Percentiles rank a stretch among this genome's conserved stretches.
These are phyloP conservation scores for Paraescarpia echinospica DNA, from an alignment of 1,140 invertebrate genomes.

Conservation along the genomic window DNA sequence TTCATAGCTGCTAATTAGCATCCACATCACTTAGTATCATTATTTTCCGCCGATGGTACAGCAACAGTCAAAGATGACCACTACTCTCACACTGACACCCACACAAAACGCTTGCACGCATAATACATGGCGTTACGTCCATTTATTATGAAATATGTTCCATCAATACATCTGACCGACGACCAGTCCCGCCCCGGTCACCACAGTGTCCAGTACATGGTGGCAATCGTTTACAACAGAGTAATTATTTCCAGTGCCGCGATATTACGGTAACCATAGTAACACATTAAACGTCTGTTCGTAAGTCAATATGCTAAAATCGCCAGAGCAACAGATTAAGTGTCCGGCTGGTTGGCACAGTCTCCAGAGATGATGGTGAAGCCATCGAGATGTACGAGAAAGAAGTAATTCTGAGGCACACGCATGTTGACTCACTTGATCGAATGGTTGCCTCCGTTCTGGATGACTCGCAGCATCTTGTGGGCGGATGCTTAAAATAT, in stretches of 20 bases:
- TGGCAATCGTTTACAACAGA: background rate
- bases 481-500: background rate
- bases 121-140: background rate
- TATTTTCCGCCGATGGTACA: background rate
- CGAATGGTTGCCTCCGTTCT: background rate
- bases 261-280: conserved; percentile 19
- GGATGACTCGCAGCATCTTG: background rate
- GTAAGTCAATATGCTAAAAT: conserved; percentile 28
- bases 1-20: background rate
- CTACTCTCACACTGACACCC: background rate
- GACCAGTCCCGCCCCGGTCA: background rate
- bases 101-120: background rate
- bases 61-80: background rate
- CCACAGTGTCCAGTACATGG: background rate
- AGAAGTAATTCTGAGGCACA: background rate
- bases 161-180: background rate
- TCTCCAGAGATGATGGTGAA: background rate
- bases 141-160: background rate
- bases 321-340: conserved; percentile 23
- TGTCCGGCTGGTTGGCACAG: background rate
- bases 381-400: background rate
- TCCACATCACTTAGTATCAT: background rate
- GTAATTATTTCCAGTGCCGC: background rate
- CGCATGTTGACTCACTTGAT: background rate
- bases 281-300: conserved; percentile 25